A percentile compares a stretch with the other conserved stretches of the same genome.
Evolutionary conservation across 2,797 vertebrate species (phyloP).

Genomic region (Hypotaenidia philippensis): DNA sequence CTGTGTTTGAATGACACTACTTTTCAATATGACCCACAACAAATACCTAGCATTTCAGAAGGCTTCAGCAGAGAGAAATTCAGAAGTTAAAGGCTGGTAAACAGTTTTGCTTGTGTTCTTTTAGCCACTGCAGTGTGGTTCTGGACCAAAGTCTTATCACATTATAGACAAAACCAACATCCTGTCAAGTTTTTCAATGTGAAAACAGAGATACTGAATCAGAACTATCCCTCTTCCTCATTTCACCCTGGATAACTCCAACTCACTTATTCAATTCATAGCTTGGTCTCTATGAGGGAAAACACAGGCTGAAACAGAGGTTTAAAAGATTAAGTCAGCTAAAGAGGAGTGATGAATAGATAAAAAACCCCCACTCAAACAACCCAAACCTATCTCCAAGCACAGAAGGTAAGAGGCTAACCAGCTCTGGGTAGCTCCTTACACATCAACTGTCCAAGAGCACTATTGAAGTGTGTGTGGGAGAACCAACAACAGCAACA

Average conservation of each 20-base stretch:
- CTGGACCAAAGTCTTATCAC: neutral
- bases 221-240: neutral
- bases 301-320: neutral
- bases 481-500: neutral
- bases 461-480: rapidly evolving
- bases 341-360: neutral
- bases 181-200: neutral
- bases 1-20: neutral
- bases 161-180: neutral
- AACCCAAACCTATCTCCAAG: neutral
- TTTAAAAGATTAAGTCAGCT: neutral
- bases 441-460: neutral
- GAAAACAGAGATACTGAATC: neutral
- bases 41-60: neutral
- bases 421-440: neutral
- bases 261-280: neutral
- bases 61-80: neutral
- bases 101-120: neutral
- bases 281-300: neutral
- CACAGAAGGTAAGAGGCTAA: rapidly evolving
- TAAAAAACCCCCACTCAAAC: neutral
- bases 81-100: neutral
- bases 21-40: neutral
- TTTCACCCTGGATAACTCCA: neutral
- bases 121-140: neutral